These are phyloP conservation scores for Dendrocincla tyrannina DNA, from an alignment of 2,797 vertebrate species.

Conservation along the genomic window DNA sequence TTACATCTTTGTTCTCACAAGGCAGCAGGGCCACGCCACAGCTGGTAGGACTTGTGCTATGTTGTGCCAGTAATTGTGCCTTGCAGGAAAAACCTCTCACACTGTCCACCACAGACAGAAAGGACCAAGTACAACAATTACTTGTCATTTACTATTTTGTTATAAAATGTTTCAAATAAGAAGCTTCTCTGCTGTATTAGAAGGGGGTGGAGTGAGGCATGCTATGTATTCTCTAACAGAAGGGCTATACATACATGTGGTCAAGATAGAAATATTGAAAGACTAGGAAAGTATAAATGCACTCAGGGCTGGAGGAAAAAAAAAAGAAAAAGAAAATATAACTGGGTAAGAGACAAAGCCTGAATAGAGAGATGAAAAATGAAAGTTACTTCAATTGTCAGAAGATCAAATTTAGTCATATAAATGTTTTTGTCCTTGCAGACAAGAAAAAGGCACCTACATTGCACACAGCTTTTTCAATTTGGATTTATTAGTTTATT, in stretches of 20 bases:
- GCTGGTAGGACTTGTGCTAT: slow-evolving; percentile 18
- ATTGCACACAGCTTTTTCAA: background rate
- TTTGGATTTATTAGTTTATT: background rate
- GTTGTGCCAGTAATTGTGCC: slow-evolving; percentile 56
- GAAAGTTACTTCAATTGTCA: fast-evolving
- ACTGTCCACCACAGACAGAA: background rate
- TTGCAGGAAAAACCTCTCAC: slow-evolving; percentile 4
- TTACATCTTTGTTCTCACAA: slow-evolving; percentile 20
- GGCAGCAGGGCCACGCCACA: background rate
- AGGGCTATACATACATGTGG: background rate
- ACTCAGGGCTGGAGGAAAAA: background rate
- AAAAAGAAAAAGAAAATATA: background rate
- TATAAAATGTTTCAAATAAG: background rate
- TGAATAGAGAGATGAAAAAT: background rate
- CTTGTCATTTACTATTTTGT: background rate
- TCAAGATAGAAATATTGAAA: background rate
- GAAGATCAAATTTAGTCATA: background rate
- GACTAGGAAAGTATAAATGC: background rate
- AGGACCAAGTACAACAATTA: background rate
- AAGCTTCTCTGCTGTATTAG: background rate
- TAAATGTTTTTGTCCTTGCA: background rate
- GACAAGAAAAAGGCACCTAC: background rate
- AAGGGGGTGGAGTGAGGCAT: background rate
- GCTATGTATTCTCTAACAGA: background rate
- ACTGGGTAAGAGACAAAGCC: background rate